These are phyloP conservation scores for Apis florea DNA, from an alignment of 1,140 invertebrate genomes.

Conservation along the genomic window DNA sequence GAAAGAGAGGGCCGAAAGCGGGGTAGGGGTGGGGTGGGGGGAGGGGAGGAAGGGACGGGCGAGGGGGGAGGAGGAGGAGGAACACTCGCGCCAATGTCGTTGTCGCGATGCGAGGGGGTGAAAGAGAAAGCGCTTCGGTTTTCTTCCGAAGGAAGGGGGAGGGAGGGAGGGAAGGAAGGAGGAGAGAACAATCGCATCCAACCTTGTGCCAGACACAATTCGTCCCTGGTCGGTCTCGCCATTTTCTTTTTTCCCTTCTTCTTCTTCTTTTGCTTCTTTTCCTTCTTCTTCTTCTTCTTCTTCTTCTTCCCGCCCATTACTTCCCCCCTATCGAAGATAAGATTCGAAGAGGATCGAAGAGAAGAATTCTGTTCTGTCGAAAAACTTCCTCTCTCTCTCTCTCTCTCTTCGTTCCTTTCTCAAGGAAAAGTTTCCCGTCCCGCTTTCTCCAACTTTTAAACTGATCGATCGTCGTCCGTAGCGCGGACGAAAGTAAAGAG, in stretches of 20 bases:
- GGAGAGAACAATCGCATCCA: slow-evolving; percentile 62
- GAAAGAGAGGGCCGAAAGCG: slow-evolving; percentile 56
- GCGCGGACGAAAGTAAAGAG: slow-evolving; percentile 8
- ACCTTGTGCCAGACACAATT: slow-evolving; percentile 67
- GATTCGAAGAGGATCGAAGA: no score
- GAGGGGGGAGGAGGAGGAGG: slow-evolving; percentile 63
- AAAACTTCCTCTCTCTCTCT: neutral
- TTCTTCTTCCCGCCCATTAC: no score
- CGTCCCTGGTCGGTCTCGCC: slow-evolving; percentile 64
- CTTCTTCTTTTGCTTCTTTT: neutral
- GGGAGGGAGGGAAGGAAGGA: neutral
- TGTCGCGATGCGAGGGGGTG: slow-evolving; percentile 57
- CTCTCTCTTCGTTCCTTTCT: neutral
- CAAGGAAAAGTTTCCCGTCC: slow-evolving; percentile 8
- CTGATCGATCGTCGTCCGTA: slow-evolving; percentile 10
- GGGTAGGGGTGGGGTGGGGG: slow-evolving; percentile 63
- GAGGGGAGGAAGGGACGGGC: slow-evolving; percentile 67
- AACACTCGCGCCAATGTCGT: slow-evolving; percentile 59
- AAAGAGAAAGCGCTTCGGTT: slow-evolving; percentile 58
- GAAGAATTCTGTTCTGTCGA: no score
- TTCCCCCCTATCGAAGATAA: no score
- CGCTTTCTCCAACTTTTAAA: slow-evolving; percentile 13
- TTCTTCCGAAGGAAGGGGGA: no score
- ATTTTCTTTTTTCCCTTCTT: slow-evolving; percentile 63
- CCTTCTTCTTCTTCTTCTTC: no score